Base-by-base conservation (phyloP, 2,888 invertebrate genomes). In the Gryllus longicercus region DNA sequence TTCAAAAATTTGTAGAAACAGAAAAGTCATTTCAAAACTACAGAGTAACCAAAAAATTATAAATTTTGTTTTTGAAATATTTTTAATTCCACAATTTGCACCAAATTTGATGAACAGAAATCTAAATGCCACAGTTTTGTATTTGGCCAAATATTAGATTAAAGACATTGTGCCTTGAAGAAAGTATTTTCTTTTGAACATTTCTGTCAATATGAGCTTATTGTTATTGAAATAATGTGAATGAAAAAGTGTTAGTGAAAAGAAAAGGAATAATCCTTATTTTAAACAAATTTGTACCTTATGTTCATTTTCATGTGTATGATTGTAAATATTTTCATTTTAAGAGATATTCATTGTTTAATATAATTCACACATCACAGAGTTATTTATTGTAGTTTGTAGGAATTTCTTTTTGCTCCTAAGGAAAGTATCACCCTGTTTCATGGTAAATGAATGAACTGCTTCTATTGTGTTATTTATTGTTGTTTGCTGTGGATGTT, bases 401-500 rank as follows among this genome's bases (percentile, higher is more conserved):
- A 63, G 63, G n/a, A 63, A 63, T n/a, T 63, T 63, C 63, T 63
- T 63, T 63, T n/a, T 63, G n/a, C n/a, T n/a, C 63, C 14, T 14
- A 63, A 63, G 14, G 63, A 63, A 63, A 63, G 16, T 63, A n/a
- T 63, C n/a, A 18, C 63, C n/a, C 63, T n/a, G 8, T 63, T 63
- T 63, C 63, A 63, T 63, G 63, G 63, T 63, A 63, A 63, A 63
- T 63, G 63, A 63, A 63, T 63, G 63, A 63, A 63, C 63, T 63
- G n/a, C n/a, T 63, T 63, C 63, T n/a, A 18, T 63, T n/a, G n/a
- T 63, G 63, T 63, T 63, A 63, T 63, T 63, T 80, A 78, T 80
- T 78, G 80, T 78, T 80, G 80, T 74, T 80, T 49, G 38, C 21
- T 78, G 77, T 78, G 78, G 74, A 78, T 80, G 76, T 78, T 11